A percentile compares a stretch with the other conserved stretches of the same genome.
Evolutionary conservation across 2,888 invertebrate genomes (phyloP).

Genomic region (Stictocephala bisonia): DNA sequence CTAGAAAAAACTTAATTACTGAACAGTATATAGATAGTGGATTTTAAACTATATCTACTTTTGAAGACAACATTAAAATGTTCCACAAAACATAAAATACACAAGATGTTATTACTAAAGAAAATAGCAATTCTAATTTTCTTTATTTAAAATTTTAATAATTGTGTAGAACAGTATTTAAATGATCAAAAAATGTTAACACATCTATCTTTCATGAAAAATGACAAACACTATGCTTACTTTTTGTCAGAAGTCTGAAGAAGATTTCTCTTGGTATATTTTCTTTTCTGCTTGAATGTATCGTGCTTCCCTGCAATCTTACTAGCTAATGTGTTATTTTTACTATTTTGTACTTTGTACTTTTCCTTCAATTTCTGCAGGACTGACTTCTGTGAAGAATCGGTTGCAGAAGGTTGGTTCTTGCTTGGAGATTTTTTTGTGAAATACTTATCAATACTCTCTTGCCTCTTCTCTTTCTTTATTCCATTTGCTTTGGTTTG

Average conservation of each 20-base stretch:
- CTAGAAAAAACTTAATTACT: not conserved
- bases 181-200: too few relatives aligned
- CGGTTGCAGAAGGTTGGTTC: not conserved
- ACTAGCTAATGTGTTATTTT: slow-evolving; percentile 58
- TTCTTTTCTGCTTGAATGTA: slow-evolving; percentile 37
- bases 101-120: too few relatives aligned
- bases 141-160: too few relatives aligned
- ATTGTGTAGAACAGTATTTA: too few relatives aligned
- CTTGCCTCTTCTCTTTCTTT: slow-evolving; percentile 68
- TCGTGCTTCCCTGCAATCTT: slow-evolving; percentile 66
- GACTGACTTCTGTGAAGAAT: slow-evolving; percentile 41
- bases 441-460: slow-evolving; percentile 74
- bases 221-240: not conserved
- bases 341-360: slow-evolving; percentile 41
- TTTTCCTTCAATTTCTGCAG: slow-evolving; percentile 46
- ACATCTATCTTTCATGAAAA: too few relatives aligned
- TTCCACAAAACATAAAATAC: too few relatives aligned
- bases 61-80: too few relatives aligned
- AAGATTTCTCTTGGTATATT: slow-evolving; percentile 65
- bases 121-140: too few relatives aligned
- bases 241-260: slow-evolving; percentile 40
- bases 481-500: slow-evolving; percentile 61
- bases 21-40: not conserved
- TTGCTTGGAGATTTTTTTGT: slow-evolving; percentile 44
- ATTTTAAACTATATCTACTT: not conserved